Conservation (phyloP, 2,797 vertebrate species). For the Cossypha dichroa region DNA sequence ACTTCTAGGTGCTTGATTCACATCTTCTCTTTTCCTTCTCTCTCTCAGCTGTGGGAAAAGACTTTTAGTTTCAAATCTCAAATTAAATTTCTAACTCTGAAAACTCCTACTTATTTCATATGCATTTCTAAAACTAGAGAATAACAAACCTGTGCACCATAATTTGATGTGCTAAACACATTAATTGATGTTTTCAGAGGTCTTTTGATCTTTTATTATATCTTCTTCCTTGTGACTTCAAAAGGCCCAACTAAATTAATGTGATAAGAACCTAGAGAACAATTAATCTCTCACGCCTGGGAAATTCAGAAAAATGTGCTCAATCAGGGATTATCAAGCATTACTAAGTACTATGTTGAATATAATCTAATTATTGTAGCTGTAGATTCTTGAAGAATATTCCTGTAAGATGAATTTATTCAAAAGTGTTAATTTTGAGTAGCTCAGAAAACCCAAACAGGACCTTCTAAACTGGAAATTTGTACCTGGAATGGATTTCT, state of each 20-base stretch:
- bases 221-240: background rate
- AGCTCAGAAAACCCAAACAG: background rate
- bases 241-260: background rate
- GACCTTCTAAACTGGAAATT: background rate
- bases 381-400: background rate
- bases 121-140: background rate
- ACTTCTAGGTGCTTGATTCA: background rate
- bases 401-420: background rate
- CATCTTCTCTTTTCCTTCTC: background rate
- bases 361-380: background rate
- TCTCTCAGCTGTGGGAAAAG: background rate
- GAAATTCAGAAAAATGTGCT: background rate
- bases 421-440: background rate
- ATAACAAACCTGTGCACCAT: background rate
- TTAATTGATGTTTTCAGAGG: background rate
- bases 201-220: background rate
- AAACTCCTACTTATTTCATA: background rate
- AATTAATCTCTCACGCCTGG: background rate
- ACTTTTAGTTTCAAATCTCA: background rate
- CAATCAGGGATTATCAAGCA: background rate
- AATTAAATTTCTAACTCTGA: background rate
- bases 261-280: background rate
- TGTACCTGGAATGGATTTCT: background rate
- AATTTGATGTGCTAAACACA: background rate
- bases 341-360: background rate